Evolutionary conservation across 2,888 invertebrate species (phyloP).

Genomic region (Ferrisia virgata): DNA sequence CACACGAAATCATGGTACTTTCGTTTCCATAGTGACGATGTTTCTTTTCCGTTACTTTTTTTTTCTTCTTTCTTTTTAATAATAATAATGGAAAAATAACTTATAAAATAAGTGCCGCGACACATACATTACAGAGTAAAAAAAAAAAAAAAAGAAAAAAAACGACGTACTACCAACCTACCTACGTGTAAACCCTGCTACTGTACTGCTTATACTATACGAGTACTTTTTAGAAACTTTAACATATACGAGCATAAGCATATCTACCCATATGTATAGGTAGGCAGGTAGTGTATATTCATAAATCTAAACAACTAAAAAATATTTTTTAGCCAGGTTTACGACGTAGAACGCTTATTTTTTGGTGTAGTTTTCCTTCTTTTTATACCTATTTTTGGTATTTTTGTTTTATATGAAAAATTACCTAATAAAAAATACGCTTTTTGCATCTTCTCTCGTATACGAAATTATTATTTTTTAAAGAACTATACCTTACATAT

Average conservation of each 20-base stretch:
- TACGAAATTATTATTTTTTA: neutral
- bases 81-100: constrained; percentile 33
- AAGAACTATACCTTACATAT: neutral
- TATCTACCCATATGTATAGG: no score
- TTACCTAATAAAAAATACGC: neutral
- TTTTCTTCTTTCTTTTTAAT: neutral
- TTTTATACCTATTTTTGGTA: neutral
- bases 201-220: neutral
- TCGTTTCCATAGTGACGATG: constrained; percentile 26
- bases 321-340: neutral
- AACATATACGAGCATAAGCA: neutral
- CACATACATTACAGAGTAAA: neutral
- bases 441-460: neutral
- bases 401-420: neutral
- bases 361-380: neutral
- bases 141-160: neutral
- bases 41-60: neutral
- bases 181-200: neutral
- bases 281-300: neutral
- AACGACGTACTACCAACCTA: neutral
- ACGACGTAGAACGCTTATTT: neutral
- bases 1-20: constrained; percentile 14
- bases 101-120: constrained; percentile 23
- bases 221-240: neutral
- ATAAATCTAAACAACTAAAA: neutral